phyloP scores from a whole-genome alignment of 2,113 vertebrate genomes.

The Esox niger region DNA sequence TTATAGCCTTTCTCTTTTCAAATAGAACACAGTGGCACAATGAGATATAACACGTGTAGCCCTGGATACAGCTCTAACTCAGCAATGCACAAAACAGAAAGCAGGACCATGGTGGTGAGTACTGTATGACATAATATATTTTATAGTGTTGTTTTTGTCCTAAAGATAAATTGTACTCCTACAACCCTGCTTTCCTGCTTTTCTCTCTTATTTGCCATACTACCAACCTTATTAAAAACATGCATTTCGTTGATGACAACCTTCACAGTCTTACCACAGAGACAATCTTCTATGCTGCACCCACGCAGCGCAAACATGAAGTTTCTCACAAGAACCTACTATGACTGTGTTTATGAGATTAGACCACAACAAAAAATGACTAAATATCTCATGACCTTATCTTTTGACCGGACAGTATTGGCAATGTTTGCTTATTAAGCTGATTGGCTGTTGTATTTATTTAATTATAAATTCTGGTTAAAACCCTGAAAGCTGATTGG shows the following conservation, averaged over 20 bases:
- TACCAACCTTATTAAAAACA: background rate
- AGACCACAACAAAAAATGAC: constrained; percentile 13
- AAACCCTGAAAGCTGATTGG: too few species aligned
- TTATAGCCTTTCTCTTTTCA: constrained; percentile 10
- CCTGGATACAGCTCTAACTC: constrained; percentile 71
- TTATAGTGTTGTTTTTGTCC: background rate
- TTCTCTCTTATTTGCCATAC: background rate
- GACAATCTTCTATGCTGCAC: constrained; percentile 27
- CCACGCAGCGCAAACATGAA: constrained; percentile 24
- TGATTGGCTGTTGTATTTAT: too few species aligned
- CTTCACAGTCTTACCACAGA: constrained; percentile 19
- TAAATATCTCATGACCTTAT: background rate
- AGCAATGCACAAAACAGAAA: constrained; percentile 60
- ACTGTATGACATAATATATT: background rate
- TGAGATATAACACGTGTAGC: constrained; percentile 40
- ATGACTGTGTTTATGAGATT: constrained; percentile 34
- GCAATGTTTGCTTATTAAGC: too few species aligned
- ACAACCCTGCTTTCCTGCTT: background rate
- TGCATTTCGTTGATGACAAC: constrained; percentile 24
- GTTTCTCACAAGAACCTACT: constrained; percentile 34
- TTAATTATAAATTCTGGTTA: too few species aligned
- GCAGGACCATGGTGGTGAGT: constrained; percentile 67
- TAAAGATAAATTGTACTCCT: background rate
- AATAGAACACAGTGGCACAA: constrained; percentile 49
- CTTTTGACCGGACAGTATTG: background rate